Base-by-base conservation (phyloP, 2,888 invertebrate genomes). In the Laspeyria flexula region DNA sequence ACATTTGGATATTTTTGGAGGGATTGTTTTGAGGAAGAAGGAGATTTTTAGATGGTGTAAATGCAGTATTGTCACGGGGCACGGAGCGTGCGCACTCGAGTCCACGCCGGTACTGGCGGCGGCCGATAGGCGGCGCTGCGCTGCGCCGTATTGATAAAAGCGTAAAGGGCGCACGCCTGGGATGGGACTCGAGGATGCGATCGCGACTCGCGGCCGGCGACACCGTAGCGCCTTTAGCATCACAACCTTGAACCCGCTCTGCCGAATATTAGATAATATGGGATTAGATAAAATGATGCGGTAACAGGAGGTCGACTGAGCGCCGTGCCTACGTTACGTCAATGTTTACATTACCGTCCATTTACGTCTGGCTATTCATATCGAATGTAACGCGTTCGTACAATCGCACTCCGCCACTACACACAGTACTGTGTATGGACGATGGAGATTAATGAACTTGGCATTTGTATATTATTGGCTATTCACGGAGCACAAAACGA, bases 21-120 rank as follows among this genome's bases (percentile, higher is more conserved):
- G 80, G 80, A 76, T 83, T 84, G 79, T 85, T 86, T 86, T 81
- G 77, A 72, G 79, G 80, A 75, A 78, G 71, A 76, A 77, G 71
- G 65, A 51, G 77, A 71, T 65, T 41, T 77, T 74, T 70, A 65
- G 79, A 75, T 55, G 53, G 55, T 77, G 76, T 73, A 79, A 82
- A 86, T 88, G 87, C 88, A 80, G 83, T 82, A 81, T 80, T 75
- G 79, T 79, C 71, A 79, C 76, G 78, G 79, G 77, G 72, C 77
- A 81, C 67, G 80, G 91, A 87, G 90, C 77, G 83, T 90, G 90
- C 91, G 91, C 91, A 90, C 68, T 88, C 76, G 79, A 74, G 74
- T 70, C 83, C 75, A 70, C 62, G 60, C 57, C 55, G 62, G 75
- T 85, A 88, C 89, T 88, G 88, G 63, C 79, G 77, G 56, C 71